phyloP scores from a whole-genome alignment of 2,888 invertebrate genomes.

The Drosophila rubida region DNA sequence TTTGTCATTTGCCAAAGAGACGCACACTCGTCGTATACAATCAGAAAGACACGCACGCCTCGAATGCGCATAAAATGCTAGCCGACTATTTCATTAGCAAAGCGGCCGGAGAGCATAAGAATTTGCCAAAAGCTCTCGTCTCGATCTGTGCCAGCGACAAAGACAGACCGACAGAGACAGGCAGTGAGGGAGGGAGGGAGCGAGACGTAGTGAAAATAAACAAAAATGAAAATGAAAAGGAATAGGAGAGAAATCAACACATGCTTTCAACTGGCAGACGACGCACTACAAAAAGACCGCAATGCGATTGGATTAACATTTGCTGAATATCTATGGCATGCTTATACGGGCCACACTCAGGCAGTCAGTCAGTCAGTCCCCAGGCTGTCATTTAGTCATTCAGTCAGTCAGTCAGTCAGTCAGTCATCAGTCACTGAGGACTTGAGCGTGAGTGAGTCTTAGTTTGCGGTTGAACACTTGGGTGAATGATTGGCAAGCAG shows the following conservation, averaged over 20 bases:
- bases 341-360: slow-evolving; percentile 19
- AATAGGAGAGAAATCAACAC: slow-evolving; percentile 49
- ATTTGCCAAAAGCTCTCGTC: slow-evolving; percentile 19
- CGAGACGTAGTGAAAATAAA: neutral
- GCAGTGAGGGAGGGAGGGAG: neutral
- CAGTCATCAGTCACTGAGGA: slow-evolving; percentile 21
- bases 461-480: slow-evolving; percentile 69
- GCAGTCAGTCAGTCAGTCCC: slow-evolving; percentile 10
- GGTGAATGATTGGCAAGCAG: slow-evolving; percentile 57
- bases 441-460: slow-evolving; percentile 55
- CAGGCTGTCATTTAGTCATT: slow-evolving; percentile 28
- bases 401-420: slow-evolving; percentile 14
- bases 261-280: slow-evolving; percentile 44
- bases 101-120: slow-evolving; percentile 47
- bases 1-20: slow-evolving; percentile 38
- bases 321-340: slow-evolving; percentile 55
- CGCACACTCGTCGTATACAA: slow-evolving; percentile 12
- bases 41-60: slow-evolving; percentile 19
- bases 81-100: slow-evolving; percentile 72
- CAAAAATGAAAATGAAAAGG: neutral
- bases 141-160: neutral
- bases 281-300: slow-evolving; percentile 71
- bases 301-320: slow-evolving; percentile 76
- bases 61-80: slow-evolving; percentile 37
- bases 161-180: neutral